phyloP scores from a whole-genome alignment of 2,113 vertebrate species.

The Campylomormyrus tamandua region DNA sequence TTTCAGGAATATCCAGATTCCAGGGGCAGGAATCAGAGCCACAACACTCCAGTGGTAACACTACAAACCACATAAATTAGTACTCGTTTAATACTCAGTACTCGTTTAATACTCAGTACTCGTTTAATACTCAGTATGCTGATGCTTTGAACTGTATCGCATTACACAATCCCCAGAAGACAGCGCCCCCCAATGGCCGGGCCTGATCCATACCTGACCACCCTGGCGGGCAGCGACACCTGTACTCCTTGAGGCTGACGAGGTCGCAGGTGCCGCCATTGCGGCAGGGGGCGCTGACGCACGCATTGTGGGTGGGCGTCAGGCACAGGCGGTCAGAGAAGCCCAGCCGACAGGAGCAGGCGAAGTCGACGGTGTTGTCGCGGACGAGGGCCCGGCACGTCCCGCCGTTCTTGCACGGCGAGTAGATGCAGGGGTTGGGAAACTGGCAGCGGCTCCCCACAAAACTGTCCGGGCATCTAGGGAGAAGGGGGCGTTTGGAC shows the following conservation, averaged over 20 bases:
- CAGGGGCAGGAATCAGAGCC: background rate
- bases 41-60: background rate
- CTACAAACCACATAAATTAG: background rate
- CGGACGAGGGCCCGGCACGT: conserved; percentile 56
- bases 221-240: conserved; percentile 81
- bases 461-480: conserved; percentile 67
- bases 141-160: background rate
- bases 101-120: background rate
- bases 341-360: conserved; percentile 72
- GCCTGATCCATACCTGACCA: conserved; percentile 78
- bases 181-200: background rate
- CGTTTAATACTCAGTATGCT: background rate
- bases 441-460: conserved; percentile 75
- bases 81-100: background rate
- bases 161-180: background rate
- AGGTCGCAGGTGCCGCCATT: conserved; percentile 82
- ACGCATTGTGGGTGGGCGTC: conserved; percentile 66
- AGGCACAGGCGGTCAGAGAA: conserved; percentile 73
- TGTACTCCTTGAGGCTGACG: conserved; percentile 65
- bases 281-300: conserved; percentile 73
- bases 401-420: conserved; percentile 73
- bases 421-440: conserved; percentile 68
- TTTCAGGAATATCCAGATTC: background rate
- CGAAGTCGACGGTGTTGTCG: conserved; percentile 56
- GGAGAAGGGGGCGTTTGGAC: background rate